Evolutionary conservation across 2,888 invertebrate genomes (phyloP).

Genomic region (Dendrolimus pini): DNA sequence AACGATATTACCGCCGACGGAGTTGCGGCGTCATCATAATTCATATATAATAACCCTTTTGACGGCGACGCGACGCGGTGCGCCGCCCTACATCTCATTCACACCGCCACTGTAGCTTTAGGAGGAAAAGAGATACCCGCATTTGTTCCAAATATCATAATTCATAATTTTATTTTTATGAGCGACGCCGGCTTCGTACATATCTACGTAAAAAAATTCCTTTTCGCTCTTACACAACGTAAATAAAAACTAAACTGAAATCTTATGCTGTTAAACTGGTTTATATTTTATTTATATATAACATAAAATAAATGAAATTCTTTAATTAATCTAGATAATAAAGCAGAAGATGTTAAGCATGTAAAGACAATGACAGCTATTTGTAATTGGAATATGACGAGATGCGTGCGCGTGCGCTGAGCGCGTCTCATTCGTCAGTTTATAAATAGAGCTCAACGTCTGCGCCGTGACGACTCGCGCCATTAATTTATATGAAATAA

Average conservation of each 20-base stretch:
- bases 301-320: neutral
- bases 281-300: neutral
- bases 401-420: constrained; percentile 70
- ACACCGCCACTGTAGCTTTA: constrained; percentile 26
- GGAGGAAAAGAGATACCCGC: constrained; percentile 55
- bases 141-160: constrained; percentile 63
- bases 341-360: constrained; percentile 45
- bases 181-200: constrained; percentile 30
- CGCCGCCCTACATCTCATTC: constrained; percentile 64
- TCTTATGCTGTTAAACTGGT: constrained; percentile 30
- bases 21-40: constrained; percentile 73
- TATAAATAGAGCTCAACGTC: constrained; percentile 74
- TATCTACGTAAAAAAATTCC: constrained; percentile 40
- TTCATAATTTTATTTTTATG: constrained; percentile 71
- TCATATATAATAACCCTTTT: constrained; percentile 78
- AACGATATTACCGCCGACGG: constrained; percentile 75
- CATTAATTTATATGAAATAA: constrained; percentile 77
- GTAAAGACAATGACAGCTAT: constrained; percentile 69
- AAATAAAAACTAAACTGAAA: constrained; percentile 26
- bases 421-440: constrained; percentile 75
- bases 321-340: constrained; percentile 1
- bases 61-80: constrained; percentile 52
- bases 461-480: constrained; percentile 75
- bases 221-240: constrained; percentile 37
- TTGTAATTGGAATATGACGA: constrained; percentile 76